Base-by-base conservation (phyloP, 1,140 invertebrate species). In the Trachymyrmex cornetzi region DNA sequence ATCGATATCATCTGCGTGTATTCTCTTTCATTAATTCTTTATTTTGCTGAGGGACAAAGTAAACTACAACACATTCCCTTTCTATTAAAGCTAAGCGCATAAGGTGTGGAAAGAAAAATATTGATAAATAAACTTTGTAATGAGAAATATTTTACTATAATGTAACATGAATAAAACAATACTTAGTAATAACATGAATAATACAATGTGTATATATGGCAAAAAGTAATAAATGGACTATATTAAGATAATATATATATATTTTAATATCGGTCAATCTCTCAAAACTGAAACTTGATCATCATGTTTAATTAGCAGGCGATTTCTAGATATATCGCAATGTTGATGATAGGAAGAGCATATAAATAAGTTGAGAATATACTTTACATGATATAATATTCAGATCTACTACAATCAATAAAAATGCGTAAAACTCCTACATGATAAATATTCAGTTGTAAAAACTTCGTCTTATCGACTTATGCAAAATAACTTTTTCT, bases 401-500 rank as follows among this genome's bases (percentile, higher is more conserved):
- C 24, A n/a, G 48, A 74, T 38, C 6, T 57, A 22, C 44, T 53
- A 57, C 11, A 6, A 22, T 75, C 30, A 75, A 34, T 27, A 75
- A 57, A 5, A 34, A 57, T 3, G 6, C 5, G 9, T 74, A 34
- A n/a, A 2, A 34, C 16, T 57, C n/a, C 1, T 22, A 6, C 0
- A 53, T 19, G 6, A 57, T 5, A 57, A 34, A 14, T 74, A 30
- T 3, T 57, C 53, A 19, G 11, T 57, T 59, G 57, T 59, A 75
- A 2, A n/a, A 55, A n/a, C 27, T 12, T 74, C 14, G 14, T 75
- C 53, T 59, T 59, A 75, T 0, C 3, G 11, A 55, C 4, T 57
- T 3, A 16, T 59, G 27, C 30, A 75, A 75, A 75, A n/a, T 38
- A 59, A 75, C n/a, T 75, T 75, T 57, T 75, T 75, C n/a, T 19